These are phyloP conservation scores for Drosophila kepulauana DNA, from an alignment of 1,140 invertebrate species.

Conservation along the genomic window DNA sequence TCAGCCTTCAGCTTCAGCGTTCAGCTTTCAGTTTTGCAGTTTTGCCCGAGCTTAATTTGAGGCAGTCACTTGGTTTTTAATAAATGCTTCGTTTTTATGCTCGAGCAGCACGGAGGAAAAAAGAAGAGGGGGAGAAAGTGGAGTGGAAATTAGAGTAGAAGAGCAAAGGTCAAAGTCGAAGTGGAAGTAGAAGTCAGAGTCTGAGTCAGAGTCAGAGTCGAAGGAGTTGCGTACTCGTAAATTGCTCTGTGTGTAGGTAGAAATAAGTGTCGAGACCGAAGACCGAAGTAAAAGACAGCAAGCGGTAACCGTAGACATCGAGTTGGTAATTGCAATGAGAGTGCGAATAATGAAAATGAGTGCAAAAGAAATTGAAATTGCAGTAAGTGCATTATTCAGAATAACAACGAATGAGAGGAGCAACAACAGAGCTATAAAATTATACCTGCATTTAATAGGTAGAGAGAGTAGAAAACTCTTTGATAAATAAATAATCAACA, in stretches of 20 bases:
- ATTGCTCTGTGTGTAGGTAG: background rate
- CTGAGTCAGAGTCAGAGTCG: constrained; percentile 13
- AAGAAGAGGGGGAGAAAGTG: no score
- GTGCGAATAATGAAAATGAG: no score
- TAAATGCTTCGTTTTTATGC: constrained; percentile 42
- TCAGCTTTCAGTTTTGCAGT: constrained; percentile 16
- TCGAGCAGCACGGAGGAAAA: background rate
- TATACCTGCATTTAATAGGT: no score
- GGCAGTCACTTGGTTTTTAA: constrained; percentile 52
- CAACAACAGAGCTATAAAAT: no score
- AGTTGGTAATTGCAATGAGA: background rate
- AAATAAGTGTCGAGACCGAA: background rate
- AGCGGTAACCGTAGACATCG: background rate
- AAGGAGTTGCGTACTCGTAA: background rate
- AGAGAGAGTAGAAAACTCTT: no score
- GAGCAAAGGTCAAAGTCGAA: background rate
- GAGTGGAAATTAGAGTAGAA: background rate
- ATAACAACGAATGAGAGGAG: no score
- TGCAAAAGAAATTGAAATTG: no score
- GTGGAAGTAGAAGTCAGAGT: constrained; percentile 1
- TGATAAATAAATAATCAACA: no score
- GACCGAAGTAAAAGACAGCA: background rate
- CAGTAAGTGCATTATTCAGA: no score
- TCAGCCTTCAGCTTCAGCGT: constrained; percentile 4
- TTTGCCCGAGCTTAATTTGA: constrained; percentile 35